Conservation (phyloP, 2,888 invertebrate species). For the Campopleginae sp. region DNA sequence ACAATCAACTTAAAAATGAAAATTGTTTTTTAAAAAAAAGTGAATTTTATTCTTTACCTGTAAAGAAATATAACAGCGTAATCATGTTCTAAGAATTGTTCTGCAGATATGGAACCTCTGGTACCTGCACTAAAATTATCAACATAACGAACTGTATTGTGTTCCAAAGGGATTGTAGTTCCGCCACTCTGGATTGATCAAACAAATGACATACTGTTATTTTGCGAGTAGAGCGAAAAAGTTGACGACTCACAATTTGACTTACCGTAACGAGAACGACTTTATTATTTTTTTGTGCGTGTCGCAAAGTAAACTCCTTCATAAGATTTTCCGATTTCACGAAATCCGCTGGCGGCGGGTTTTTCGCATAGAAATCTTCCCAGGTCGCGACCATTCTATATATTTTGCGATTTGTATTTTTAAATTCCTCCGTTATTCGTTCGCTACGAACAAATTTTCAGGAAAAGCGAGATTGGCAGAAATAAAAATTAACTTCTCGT, state of each 20-base stretch:
- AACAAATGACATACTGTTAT: constrained; percentile 2
- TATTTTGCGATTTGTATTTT: not conserved
- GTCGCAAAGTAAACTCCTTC: constrained; percentile 90
- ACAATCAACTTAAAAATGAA: no score
- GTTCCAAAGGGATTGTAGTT: constrained; percentile 98
- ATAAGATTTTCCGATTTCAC: constrained; percentile 89
- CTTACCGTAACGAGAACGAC: constrained; percentile 93
- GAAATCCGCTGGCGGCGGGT: constrained; percentile 91
- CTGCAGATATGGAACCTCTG: constrained; percentile 97
- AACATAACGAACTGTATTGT: constrained; percentile 98
- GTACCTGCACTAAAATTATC: constrained; percentile 99
- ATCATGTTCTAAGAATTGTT: constrained; percentile 94
- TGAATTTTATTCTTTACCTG: constrained; percentile 83
- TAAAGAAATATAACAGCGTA: constrained; percentile 98
- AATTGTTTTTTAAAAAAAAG: not conserved
- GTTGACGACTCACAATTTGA: constrained; percentile 66
- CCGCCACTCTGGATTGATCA: constrained; percentile 92
- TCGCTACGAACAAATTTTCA: not conserved
- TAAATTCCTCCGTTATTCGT: not conserved
- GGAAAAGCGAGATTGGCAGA: not conserved
- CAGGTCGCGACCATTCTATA: constrained; percentile 86
- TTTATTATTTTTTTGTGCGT: constrained; percentile 88
- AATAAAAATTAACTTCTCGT: not conserved
- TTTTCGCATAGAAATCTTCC: constrained; percentile 94
- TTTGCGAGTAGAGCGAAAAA: constrained; percentile 23